A percentile compares a stretch with the other conserved stretches of the same genome.
Evolutionary conservation across 2,797 vertebrate genomes (phyloP).

Genomic region (Trachurus trachurus): DNA sequence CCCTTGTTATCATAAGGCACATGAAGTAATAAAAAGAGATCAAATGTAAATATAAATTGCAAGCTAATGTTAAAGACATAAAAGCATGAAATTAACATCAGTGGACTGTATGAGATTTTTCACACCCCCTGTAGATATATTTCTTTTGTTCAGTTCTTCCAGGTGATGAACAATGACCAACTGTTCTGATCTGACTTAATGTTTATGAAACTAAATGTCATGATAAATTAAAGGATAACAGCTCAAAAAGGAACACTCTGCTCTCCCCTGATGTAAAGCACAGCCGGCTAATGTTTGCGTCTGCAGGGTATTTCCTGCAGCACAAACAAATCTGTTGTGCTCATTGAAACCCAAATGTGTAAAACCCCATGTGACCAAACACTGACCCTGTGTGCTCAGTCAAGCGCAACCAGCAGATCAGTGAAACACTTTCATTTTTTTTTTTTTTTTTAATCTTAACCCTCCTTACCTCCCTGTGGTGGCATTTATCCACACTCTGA

Average conservation of each 20-base stretch:
- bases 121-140: not conserved
- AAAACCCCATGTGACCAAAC: conserved; percentile 29
- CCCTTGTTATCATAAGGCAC: no score
- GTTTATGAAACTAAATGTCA: not conserved
- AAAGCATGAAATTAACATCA: not conserved
- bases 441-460: no score
- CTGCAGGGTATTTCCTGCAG: not conserved
- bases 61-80: not conserved
- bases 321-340: conserved; percentile 27
- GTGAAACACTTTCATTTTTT: conserved; percentile 6
- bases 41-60: not conserved
- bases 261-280: not conserved
- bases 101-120: not conserved
- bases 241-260: not conserved
- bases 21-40: not conserved
- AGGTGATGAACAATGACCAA: not conserved
- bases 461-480: not conserved
- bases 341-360: conserved; percentile 34
- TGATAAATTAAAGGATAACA: not conserved
- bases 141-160: not conserved
- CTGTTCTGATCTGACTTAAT: not conserved
- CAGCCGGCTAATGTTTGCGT: not conserved
- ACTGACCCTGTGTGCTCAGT: conserved; percentile 26
- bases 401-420: conserved; percentile 9
- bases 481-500: not conserved